Evolutionary conservation across 2,113 vertebrate genomes (phyloP).

Genomic region (Panthera tigris): DNA sequence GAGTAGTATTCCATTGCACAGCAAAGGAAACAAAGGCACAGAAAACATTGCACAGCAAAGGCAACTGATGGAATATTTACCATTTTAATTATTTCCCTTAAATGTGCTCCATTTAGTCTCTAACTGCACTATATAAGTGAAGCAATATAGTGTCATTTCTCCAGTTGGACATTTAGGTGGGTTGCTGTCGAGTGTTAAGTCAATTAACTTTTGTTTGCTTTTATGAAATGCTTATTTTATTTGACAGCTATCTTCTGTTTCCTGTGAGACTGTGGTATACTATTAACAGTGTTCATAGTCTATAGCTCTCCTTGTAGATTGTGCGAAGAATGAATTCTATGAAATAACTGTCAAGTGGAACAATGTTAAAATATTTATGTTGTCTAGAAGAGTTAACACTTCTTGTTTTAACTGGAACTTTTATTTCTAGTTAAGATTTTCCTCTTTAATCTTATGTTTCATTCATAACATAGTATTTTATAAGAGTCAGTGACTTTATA

Average conservation of each 20-base stretch:
- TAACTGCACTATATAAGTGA: not conserved
- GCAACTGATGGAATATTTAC: not conserved
- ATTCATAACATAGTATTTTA: slow-evolving; percentile 45
- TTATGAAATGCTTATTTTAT: slow-evolving; percentile 1
- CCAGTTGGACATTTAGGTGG: slow-evolving; percentile 8
- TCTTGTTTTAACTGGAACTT: slow-evolving; percentile 52
- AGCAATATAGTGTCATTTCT: not conserved
- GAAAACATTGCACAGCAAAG: no score
- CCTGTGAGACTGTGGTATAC: not conserved
- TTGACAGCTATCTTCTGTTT: not conserved
- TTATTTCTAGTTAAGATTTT: slow-evolving; percentile 57
- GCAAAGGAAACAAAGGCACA: no score
- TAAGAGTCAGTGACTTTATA: slow-evolving; percentile 18
- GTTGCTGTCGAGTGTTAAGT: slow-evolving; percentile 8
- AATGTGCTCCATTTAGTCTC: not conserved
- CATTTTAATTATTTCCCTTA: slow-evolving; percentile 18
- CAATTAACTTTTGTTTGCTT: not conserved
- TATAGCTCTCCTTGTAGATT: not conserved
- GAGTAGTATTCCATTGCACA: no score
- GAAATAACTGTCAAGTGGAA: not conserved
- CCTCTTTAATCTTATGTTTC: slow-evolving; percentile 59
- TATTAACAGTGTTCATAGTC: not conserved
- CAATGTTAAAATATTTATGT: slow-evolving; percentile 10
- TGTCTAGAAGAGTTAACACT: not conserved
- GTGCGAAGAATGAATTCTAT: not conserved